Base-by-base conservation (phyloP, 2,888 invertebrate genomes). In the Dioctria rufipes region DNA sequence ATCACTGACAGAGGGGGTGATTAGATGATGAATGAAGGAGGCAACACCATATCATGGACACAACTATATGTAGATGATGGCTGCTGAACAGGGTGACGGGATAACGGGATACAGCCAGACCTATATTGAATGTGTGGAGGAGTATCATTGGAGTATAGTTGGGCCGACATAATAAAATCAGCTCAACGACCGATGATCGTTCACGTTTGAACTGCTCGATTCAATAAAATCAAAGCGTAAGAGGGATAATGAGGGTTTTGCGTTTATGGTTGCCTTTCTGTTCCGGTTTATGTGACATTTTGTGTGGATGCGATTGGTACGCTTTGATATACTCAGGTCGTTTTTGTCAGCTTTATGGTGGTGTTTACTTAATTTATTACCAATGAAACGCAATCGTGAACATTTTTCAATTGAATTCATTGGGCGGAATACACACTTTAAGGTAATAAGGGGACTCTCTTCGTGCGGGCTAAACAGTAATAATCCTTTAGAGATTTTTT, bases 201-300 rank as follows among this genome's bases (percentile, higher is more conserved):
- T 75, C 61, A 75, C 75, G 61, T 75, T 60, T 75, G 75, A 75
- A 75, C 61, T 25, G 61, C 43, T 75, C 61, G 43, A 75, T 75
- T 61, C 75, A 75, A 75, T 75, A 75, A 75, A 58, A 75, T 75
- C 75, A 60, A 61, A 75, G 75, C 75, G 42, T 60, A 75, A 43
- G 60, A 65, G 40, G 60, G 61, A 75, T 75, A 75, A 75, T 75
- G 61, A 75, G 61, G 75, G 42, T 61, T 71, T 71, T 71, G 71
- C 71, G 71, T 71, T 75, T 60, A 75, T 13, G 75, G 43, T 13
- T 40, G 42, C 43, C 25, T 42, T 42, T 40, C 42, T 8, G 39
- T 49, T 5, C 43, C 61, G n/a, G 58, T 43, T 75, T 75, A 61
- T 60, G 58, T 42, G 46, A 75, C 75, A 60, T 61, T 60, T 61